These are phyloP conservation scores for Doryteuthis pealeii DNA, from an alignment of 1,140 invertebrate species.

Conservation along the genomic window DNA sequence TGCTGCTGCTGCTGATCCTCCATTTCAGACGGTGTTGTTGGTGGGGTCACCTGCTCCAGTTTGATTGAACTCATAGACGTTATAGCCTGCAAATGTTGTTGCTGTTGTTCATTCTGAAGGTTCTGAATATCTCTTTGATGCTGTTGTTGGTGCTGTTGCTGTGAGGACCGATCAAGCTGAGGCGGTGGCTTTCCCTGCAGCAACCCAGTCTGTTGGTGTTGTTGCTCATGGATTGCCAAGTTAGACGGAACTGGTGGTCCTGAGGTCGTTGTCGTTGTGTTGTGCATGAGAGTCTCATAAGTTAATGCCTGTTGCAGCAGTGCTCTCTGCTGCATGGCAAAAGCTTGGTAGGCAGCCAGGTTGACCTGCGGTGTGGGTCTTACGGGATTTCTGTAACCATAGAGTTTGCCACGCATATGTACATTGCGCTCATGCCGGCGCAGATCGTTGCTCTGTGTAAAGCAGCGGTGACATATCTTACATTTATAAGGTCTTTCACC, in stretches of 20 bases:
- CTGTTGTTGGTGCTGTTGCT: not conserved
- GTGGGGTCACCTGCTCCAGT: constrained; percentile 11
- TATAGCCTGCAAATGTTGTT: not conserved
- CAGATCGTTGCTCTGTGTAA: constrained; percentile 55
- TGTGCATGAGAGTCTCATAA: constrained; percentile 51
- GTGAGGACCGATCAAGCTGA: not conserved
- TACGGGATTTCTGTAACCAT: constrained; percentile 40
- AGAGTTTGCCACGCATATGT: constrained; percentile 52
- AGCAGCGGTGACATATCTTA: constrained; percentile 55
- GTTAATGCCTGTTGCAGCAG: constrained; percentile 50
- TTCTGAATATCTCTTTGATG: constrained; percentile 10
- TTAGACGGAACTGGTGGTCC: constrained; percentile 8
- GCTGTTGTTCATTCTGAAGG: not conserved
- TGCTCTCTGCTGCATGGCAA: constrained; percentile 51
- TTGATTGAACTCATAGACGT: constrained; percentile 2
- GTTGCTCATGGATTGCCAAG: constrained; percentile 6
- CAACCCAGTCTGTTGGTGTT: constrained; percentile 8
- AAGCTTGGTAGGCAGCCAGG: constrained; percentile 51
- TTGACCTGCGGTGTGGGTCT: constrained; percentile 37
- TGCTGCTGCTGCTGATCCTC: not conserved
- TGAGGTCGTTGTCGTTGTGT: constrained; percentile 25
- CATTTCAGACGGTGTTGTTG: constrained; percentile 13
- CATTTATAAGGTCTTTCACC: constrained; percentile 55
- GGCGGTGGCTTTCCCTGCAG: constrained; percentile 12
- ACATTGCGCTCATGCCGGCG: constrained; percentile 54